phyloP scores from a whole-genome alignment of 2,888 invertebrate species.

The Carcina quercana region DNA sequence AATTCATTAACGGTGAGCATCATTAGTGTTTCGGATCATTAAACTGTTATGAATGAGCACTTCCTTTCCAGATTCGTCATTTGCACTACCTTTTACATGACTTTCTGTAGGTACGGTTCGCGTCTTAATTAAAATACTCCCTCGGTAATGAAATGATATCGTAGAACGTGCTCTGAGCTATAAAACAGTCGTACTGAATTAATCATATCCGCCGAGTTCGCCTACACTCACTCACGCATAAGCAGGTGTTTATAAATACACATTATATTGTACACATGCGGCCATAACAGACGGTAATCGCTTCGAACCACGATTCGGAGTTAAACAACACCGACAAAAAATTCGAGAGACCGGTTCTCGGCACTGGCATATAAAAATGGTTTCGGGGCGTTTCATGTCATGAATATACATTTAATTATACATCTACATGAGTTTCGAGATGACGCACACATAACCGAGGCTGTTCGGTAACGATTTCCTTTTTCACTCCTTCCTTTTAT shows the following conservation, averaged over 20 bases:
- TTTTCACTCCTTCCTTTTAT: constrained; percentile 30
- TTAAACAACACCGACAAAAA: constrained; percentile 53
- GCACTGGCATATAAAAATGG: constrained; percentile 44
- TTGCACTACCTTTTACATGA: constrained; percentile 14
- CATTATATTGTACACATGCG: constrained; percentile 41
- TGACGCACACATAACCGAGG: constrained; percentile 46
- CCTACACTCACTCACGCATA: constrained; percentile 37
- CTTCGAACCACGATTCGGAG: constrained; percentile 39
- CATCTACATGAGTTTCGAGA: constrained; percentile 41
- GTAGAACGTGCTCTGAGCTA: constrained; percentile 33
- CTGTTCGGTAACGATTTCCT: constrained; percentile 34
- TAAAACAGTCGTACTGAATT: constrained; percentile 46
- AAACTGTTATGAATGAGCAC: constrained; percentile 11
- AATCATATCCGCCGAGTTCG: constrained; percentile 44
- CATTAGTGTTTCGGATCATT: constrained; percentile 18
- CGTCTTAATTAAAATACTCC: constrained; percentile 25
- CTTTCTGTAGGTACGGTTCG: constrained; percentile 17
- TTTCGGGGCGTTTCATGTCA: constrained; percentile 45
- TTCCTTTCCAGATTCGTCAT: constrained; percentile 7
- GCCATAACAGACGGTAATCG: constrained; percentile 51
- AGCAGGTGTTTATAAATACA: constrained; percentile 53
- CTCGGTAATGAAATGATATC: constrained; percentile 25
- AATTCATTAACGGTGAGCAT: constrained; percentile 16
- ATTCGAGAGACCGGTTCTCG: constrained; percentile 48
- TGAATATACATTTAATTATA: constrained; percentile 62